Evolutionary conservation across 2,113 vertebrate genomes (phyloP).

Genomic region (Eidolon helvum): DNA sequence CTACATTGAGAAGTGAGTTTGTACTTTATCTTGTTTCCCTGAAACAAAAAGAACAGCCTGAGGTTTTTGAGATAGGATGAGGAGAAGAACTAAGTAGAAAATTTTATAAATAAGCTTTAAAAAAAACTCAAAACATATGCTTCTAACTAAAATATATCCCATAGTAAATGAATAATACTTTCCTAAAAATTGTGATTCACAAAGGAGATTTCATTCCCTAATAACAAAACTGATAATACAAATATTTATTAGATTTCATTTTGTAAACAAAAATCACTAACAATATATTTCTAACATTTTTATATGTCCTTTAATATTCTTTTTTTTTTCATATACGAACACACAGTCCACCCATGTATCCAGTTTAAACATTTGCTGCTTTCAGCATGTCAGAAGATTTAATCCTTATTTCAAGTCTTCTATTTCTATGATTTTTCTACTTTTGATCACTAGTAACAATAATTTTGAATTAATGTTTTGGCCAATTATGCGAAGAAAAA

Average conservation of each 20-base stretch:
- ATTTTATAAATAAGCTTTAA: background rate
- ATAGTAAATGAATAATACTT: background rate
- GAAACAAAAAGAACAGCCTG: background rate
- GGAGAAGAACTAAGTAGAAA: background rate
- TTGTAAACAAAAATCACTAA: background rate
- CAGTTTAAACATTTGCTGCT: background rate
- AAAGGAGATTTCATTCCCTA: background rate
- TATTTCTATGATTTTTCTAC: background rate
- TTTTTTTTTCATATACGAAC: background rate
- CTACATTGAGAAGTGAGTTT: background rate
- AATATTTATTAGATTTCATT: background rate
- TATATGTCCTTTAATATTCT: background rate
- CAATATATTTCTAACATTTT: background rate
- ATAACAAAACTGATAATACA: background rate
- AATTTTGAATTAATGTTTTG: background rate
- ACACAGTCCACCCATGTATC: background rate
- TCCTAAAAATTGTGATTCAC: background rate
- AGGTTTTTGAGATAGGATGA: background rate
- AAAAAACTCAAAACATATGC: background rate
- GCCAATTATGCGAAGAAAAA: background rate
- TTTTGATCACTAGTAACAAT: background rate
- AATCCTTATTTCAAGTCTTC: background rate
- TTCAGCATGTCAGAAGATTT: background rate
- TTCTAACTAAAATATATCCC: background rate
- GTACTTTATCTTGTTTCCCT: background rate